phyloP scores from a whole-genome alignment of 2,113 vertebrate genomes.

The Osmerus mordax region DNA sequence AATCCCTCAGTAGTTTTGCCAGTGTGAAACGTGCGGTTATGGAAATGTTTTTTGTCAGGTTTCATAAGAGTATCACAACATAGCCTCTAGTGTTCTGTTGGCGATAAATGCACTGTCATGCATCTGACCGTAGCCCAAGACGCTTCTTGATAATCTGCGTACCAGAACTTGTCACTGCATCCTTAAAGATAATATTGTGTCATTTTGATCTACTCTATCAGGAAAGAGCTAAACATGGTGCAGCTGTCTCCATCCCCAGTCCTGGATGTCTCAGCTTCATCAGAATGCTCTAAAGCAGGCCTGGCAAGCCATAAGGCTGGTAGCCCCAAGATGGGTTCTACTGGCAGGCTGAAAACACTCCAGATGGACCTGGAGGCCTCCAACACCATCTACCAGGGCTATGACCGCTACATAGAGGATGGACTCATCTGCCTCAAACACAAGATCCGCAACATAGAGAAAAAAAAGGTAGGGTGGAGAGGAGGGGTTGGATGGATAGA shows the following conservation, averaged over 20 bases:
- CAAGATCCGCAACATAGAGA: constrained; percentile 97
- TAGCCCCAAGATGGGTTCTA: constrained; percentile 22
- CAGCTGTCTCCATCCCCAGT: constrained; percentile 77
- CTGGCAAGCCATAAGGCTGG: constrained; percentile 40
- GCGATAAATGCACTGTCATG: constrained; percentile 48
- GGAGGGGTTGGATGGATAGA: neutral
- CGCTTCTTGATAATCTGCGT: neutral
- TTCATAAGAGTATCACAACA: constrained; percentile 19
- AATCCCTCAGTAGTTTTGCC: neutral
- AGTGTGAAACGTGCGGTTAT: neutral
- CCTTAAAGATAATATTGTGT: neutral
- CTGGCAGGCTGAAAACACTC: constrained; percentile 57
- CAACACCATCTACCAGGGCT: constrained; percentile 78
- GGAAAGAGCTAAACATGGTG: constrained; percentile 76
- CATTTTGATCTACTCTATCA: constrained; percentile 2
- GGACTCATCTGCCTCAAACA: constrained; percentile 95
- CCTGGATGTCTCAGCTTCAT: constrained; percentile 61
- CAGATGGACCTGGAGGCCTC: constrained; percentile 72
- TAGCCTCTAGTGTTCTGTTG: neutral
- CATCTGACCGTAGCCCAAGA: constrained; percentile 15
- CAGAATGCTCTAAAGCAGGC: constrained; percentile 54
- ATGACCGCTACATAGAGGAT: constrained; percentile 90
- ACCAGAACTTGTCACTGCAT: too few relatives aligned
- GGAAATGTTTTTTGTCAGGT: constrained; percentile 4
- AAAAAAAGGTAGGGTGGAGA: constrained; percentile 85